These are phyloP conservation scores for Phrynocephalus guinanensis DNA, from an alignment of 2,797 vertebrate genomes.

Conservation along the genomic window DNA sequence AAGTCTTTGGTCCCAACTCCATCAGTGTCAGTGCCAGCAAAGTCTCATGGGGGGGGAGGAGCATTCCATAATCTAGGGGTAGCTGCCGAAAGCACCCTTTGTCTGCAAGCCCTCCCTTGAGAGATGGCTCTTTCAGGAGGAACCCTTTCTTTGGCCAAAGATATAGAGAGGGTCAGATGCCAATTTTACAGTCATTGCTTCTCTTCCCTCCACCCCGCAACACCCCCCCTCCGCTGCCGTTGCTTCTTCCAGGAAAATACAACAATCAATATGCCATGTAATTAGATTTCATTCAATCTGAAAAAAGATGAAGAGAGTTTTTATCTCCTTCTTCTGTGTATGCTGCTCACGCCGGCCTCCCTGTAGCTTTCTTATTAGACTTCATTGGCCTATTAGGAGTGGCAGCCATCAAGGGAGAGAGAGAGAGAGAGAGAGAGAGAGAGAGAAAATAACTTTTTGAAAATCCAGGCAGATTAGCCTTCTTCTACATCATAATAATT, in stretches of 20 bases:
- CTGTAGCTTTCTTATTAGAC: constrained; percentile 34
- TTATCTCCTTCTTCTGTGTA: constrained; percentile 54
- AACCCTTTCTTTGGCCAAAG: constrained; percentile 56
- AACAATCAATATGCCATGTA: constrained; percentile 76
- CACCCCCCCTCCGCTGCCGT: constrained; percentile 52
- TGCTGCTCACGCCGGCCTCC: constrained; percentile 37
- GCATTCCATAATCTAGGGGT: too few relatives aligned
- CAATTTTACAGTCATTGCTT: constrained; percentile 79
- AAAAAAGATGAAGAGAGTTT: constrained; percentile 62
- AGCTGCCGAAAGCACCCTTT: too few relatives aligned
- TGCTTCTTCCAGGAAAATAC: constrained; percentile 72
- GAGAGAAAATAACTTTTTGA: constrained; percentile 25
- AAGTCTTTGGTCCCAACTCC: too few relatives aligned
- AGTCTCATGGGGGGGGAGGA: too few relatives aligned
- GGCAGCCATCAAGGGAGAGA: rapidly evolving
- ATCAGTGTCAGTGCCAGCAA: too few relatives aligned
- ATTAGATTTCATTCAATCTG: constrained; percentile 79
- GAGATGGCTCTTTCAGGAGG: not conserved
- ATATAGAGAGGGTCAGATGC: constrained; percentile 69
- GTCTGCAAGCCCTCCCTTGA: too few relatives aligned
- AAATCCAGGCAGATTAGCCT: constrained; percentile 56
- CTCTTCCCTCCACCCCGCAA: constrained; percentile 9
- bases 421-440: too few relatives aligned
- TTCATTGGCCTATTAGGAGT: constrained; percentile 18
- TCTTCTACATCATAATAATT: constrained; percentile 59